Evolutionary conservation across 1,140 invertebrate species (phyloP).

Genomic region (Mamestra configurata): DNA sequence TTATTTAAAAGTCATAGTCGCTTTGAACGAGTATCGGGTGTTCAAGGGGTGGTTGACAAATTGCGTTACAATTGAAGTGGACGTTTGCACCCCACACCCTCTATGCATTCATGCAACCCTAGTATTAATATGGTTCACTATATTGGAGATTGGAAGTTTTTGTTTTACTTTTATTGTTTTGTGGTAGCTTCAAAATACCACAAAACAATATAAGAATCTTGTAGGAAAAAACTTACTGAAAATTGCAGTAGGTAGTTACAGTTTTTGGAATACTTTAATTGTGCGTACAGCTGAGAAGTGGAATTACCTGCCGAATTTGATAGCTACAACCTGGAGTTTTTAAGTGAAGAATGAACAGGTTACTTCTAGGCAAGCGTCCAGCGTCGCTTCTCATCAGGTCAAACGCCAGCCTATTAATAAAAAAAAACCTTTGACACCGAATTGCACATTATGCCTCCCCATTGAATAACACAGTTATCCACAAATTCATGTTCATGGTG

Average conservation of each 20-base stretch:
- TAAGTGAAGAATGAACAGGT: too few species aligned
- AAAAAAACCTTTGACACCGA: too few species aligned
- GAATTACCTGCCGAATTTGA: too few species aligned
- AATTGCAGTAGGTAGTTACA: too few species aligned
- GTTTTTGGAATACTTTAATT: too few species aligned
- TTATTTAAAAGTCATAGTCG: constrained; percentile 28
- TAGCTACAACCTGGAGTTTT: too few species aligned
- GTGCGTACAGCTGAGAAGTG: too few species aligned
- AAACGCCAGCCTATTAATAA: too few species aligned
- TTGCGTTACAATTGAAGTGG: constrained; percentile 74
- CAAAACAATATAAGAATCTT: too few species aligned
- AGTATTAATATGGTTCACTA: constrained; percentile 6
- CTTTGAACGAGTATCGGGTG: constrained; percentile 27
- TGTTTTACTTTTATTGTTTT: not conserved
- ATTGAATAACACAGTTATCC: not conserved
- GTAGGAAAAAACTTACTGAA: too few species aligned
- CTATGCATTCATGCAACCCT: constrained; percentile 12
- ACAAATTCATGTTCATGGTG: not conserved
- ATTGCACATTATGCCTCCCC: not conserved
- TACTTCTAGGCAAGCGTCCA: too few species aligned
- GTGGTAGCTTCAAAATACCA: not conserved
- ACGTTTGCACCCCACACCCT: constrained; percentile 61
- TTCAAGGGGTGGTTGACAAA: constrained; percentile 69
- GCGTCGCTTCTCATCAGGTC: too few species aligned
- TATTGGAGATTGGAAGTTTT: not conserved